Evolutionary conservation across 2,888 invertebrate genomes (phyloP), one percentile per base, ranked within the genome.

Genomic region (Drosophila quinaria): DNA sequence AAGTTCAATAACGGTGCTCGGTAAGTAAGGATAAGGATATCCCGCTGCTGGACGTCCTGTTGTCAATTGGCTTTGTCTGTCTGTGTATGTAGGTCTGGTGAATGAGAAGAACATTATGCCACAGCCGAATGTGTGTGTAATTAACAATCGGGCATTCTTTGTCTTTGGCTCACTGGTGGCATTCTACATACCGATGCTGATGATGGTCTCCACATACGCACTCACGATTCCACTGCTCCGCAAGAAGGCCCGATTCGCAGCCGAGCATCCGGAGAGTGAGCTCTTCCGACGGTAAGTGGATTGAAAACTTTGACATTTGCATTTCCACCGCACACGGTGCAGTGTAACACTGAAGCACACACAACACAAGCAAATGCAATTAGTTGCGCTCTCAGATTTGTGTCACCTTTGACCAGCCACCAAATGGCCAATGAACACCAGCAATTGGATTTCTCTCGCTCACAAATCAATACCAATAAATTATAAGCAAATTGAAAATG

Each of bases 121-220:
- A 6, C 94, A 95, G 56, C 95, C 95, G 47, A 94, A 95, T 44
- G 93, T 94, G 63, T 97, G 97, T 92, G 96, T 96, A 69, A 97
- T 97, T 92, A 97, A 97, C 94, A 97, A 97, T 92, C 94, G 96
- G 4, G 94, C 96, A 33, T 97, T 97, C 93, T 97, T 97, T 94
- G 96, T 98, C 58, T 97, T 97, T 92, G 98, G 98, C 19, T 98
- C 98, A 0, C 93, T 98, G 90, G 96, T 97, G 63, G 97, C 98
- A 37, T 99, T 99, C 93, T 98, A 98, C 94, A 96, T 98, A 78
- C 98, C 98, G 5, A 97, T 98, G 96, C 94, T 97, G 79, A 97
- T 97, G 83, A 98, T 99, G 98, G 96, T 98, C 71, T 95, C 97
- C 64, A 97, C 98, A 1, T 98, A 98, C 91, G 96, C 97, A 0